phyloP scores from a whole-genome alignment of 2,113 vertebrate genomes.

The Caranx melampygus region DNA sequence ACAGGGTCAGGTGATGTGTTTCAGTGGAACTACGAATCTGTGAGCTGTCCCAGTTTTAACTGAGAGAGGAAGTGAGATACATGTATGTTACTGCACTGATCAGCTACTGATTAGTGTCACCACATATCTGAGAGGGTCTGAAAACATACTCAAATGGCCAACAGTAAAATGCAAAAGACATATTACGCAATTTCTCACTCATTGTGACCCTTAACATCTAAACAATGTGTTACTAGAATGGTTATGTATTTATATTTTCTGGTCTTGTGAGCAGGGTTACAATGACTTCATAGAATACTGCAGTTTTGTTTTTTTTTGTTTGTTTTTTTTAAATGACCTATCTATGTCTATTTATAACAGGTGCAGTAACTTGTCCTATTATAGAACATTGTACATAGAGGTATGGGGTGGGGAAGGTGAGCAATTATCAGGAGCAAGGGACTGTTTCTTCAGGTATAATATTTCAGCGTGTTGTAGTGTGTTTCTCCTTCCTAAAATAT shows the following conservation, averaged over 20 bases:
- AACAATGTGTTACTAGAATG: not conserved
- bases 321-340: not conserved
- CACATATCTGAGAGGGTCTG: constrained; percentile 9
- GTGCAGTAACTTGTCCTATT: constrained; percentile 1
- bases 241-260: too few relatives aligned
- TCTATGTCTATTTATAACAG: not conserved
- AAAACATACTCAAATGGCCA: not conserved
- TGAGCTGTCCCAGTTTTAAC: constrained; percentile 19
- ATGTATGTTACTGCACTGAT: constrained; percentile 16
- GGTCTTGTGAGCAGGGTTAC: not conserved
- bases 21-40: not conserved
- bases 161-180: not conserved
- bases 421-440: not conserved
- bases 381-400: not conserved
- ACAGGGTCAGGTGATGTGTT: constrained; percentile 19
- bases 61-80: constrained; percentile 41
- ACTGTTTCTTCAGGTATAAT: too few relatives aligned
- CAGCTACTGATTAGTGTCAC: constrained; percentile 8
- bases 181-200: not conserved
- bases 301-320: not conserved
- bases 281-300: not conserved
- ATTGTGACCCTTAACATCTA: not conserved
- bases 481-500: not conserved
- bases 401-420: not conserved
- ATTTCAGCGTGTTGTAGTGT: not conserved